Percentiles rank a stretch among this genome's conserved stretches.
Evolutionary conservation across 2,113 vertebrate genomes (phyloP).

Genomic region (Rhinolophus ferrumequinum): DNA sequence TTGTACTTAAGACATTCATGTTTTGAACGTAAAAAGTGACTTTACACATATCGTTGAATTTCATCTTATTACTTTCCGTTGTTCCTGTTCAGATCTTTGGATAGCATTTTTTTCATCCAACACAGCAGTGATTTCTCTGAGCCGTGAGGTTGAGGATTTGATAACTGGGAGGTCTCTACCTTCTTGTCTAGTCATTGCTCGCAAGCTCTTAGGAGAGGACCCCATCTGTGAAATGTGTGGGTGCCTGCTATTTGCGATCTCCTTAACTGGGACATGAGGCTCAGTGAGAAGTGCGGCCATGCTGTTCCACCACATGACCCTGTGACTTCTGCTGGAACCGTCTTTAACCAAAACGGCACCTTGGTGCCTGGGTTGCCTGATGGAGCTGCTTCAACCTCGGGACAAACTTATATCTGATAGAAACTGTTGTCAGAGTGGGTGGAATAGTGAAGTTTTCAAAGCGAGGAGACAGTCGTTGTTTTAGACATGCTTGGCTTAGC

Average conservation of each 20-base stretch:
- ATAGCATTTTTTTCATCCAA: background rate
- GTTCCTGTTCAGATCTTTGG: background rate
- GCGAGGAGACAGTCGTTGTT: background rate
- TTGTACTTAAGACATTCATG: background rate
- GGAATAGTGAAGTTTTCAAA: background rate
- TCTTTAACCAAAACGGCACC: background rate
- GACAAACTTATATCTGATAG: background rate
- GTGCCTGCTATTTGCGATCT: background rate
- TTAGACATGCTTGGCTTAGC: background rate
- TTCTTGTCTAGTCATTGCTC: background rate
- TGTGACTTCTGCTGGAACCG: background rate
- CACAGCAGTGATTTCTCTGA: background rate
- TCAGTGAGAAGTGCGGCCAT: background rate
- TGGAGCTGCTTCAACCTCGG: background rate
- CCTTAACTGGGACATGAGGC: background rate
- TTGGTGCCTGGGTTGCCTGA: background rate
- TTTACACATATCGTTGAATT: background rate
- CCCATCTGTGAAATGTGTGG: background rate
- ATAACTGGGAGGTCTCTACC: background rate
- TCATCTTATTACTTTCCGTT: background rate
- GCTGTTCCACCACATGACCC: background rate
- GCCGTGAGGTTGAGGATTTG: background rate
- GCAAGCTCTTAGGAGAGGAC: background rate
- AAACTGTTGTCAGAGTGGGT: background rate
- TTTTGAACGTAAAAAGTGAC: background rate